Conservation (phyloP, 2,888 invertebrate species). For the Drosophila kambysellisi region DNA sequence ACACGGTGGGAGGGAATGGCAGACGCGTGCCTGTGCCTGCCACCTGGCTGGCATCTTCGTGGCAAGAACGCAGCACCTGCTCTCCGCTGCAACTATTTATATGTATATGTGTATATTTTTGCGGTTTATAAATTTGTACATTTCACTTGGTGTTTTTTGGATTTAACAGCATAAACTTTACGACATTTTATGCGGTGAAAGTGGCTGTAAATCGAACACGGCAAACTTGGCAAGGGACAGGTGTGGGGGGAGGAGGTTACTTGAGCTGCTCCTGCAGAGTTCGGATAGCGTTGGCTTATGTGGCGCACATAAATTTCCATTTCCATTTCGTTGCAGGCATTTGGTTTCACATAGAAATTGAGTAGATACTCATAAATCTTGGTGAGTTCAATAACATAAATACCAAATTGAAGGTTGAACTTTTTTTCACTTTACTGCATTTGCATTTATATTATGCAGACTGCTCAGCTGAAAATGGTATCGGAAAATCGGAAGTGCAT, state of each 20-base stretch:
- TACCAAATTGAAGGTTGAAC: conserved; percentile 69
- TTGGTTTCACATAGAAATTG: conserved; percentile 74
- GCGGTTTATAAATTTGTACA: conserved; percentile 79
- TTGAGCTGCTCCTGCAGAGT: conserved; percentile 34
- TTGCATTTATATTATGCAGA: conserved; percentile 58
- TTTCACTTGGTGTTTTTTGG: conserved; percentile 58
- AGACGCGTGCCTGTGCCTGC: conserved; percentile 25
- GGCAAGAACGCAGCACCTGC: conserved; percentile 47
- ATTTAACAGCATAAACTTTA: conserved; percentile 71
- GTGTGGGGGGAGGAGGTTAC: not conserved
- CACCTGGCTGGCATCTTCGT: conserved; percentile 48
- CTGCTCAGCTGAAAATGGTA: conserved; percentile 31
- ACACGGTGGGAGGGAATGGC: not conserved
- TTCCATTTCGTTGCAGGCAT: conserved; percentile 79
- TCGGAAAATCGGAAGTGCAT: conserved; percentile 65
- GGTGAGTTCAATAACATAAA: conserved; percentile 78
- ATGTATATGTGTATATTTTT: conserved; percentile 56
- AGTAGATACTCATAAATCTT: conserved; percentile 78
- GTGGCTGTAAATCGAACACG: conserved; percentile 66
- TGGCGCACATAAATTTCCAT: conserved; percentile 75
- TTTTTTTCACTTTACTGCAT: conserved; percentile 41
- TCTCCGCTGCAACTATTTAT: conserved; percentile 57
- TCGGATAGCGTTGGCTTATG: conserved; percentile 51
- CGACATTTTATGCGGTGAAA: conserved; percentile 76
- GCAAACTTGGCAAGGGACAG: not conserved